Percentiles rank a stretch among this genome's conserved stretches.
Evolutionary conservation across 2,888 invertebrate species (phyloP).

Genomic region (Entomobrya proxima): DNA sequence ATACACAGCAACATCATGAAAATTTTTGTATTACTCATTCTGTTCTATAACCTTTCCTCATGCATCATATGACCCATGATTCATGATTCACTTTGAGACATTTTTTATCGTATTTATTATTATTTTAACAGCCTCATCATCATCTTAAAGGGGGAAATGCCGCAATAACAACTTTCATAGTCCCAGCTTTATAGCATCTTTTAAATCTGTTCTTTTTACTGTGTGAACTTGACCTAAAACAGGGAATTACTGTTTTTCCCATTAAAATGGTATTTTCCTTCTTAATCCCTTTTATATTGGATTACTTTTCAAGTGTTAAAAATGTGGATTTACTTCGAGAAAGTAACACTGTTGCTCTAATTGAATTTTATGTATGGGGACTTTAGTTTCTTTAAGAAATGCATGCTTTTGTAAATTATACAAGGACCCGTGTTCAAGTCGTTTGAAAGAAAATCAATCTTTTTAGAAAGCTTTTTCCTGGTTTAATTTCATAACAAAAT

Average conservation of each 20-base stretch:
- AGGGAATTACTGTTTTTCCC: slow-evolving; percentile 32
- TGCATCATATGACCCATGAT: not conserved
- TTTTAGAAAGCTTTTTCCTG: slow-evolving; percentile 2
- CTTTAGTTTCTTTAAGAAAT: too few relatives aligned
- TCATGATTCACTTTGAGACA: slow-evolving; percentile 30
- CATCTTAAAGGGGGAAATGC: not conserved
- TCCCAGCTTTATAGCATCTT: not conserved
- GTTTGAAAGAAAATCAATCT: slow-evolving; percentile 49
- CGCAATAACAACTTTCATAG: not conserved
- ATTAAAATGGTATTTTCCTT: slow-evolving; percentile 29
- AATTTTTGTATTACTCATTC: slow-evolving; percentile 23
- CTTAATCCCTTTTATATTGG: not conserved
- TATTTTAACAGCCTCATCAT: not conserved
- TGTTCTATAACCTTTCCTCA: slow-evolving; percentile 1
- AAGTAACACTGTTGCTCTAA: slow-evolving; percentile 29
- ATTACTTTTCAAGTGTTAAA: slow-evolving; percentile 22
- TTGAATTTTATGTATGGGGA: slow-evolving; percentile 47
- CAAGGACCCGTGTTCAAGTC: not conserved
- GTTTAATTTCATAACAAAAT: slow-evolving; percentile 36
- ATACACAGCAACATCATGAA: not conserved
- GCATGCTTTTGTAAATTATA: too few relatives aligned
- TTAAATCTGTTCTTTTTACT: not conserved
- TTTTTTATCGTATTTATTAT: not conserved
- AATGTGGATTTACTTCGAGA: not conserved
- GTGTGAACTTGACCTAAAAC: not conserved